Evolutionary conservation across 2,888 invertebrate genomes (phyloP), one percentile per base, ranked within the genome.

Genomic region (Heliconius hortense): DNA sequence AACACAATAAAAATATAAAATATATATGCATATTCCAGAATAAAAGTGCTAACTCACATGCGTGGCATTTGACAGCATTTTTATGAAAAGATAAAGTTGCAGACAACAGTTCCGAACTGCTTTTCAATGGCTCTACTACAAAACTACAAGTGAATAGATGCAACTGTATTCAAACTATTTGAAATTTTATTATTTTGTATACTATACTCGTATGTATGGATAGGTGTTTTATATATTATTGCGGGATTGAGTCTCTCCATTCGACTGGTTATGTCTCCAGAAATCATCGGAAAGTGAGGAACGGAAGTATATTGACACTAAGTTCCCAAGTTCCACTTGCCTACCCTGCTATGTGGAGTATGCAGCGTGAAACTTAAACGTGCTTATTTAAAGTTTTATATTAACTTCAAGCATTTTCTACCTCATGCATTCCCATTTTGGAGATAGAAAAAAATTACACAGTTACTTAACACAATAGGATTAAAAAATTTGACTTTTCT

Each of bases 101-200:
- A 66, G 66, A 39, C 39, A 66, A 66, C 39, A 24, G 39, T 39
- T 39, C 4, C 24, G 66, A 66, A 66, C 39, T 66, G 39, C 66
- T n/a, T 59, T 64, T 72, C 31, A 72, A 75, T 75, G 60, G 72
- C 31, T 66, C 67, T 72, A 62, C 75, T 56, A 68, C 62, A 56
- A 75, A 75, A 75, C 72, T 53, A 66, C 35, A 18, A 68, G 72
- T 75, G 75, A 75, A 75, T 68, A 68, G 72, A 75, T 11, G 59
- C n/a, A 26, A 72, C 39, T 53, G 31, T 67, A 68, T 72, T 72
- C 75, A 72, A 68, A 53, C 68, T 43, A 39, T 72, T 67, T 72
- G 48, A 26, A 68, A 66, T 66, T 75, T 71, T 71, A 60, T 75
- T 68, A 62, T 60, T 28, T 59, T 74, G 26, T 60, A 24, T 24